phyloP scores from a whole-genome alignment of 2,888 invertebrate species.

The Theretra japonica region DNA sequence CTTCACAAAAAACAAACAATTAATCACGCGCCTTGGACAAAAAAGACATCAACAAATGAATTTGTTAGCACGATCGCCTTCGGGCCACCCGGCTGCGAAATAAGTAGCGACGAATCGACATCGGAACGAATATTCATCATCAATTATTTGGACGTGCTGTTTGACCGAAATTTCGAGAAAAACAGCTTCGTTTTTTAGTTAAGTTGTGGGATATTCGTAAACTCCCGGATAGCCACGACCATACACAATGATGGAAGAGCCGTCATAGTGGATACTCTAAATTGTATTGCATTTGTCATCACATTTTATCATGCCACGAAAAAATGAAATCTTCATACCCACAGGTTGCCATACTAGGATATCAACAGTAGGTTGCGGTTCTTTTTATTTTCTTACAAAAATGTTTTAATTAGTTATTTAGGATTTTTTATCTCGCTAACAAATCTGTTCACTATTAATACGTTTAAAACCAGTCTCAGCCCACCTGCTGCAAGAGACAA shows the following conservation, averaged over 20 bases:
- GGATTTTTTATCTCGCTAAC: neutral
- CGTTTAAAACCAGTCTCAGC: conserved; percentile 51
- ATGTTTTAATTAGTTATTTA: neutral
- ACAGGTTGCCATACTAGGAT: neutral
- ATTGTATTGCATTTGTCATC: no score
- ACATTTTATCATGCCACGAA: no score
- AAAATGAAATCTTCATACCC: neutral
- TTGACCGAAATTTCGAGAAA: neutral
- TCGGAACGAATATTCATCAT: neutral
- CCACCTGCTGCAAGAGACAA: conserved; percentile 59
- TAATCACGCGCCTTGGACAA: neutral
- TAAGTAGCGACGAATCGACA: neutral
- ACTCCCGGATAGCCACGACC: no score
- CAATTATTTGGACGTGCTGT: neutral
- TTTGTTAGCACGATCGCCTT: neutral
- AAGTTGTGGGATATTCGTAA: no score
- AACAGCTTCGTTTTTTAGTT: no score
- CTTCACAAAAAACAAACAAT: conserved; percentile 1
- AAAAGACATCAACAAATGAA: neutral
- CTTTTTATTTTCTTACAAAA: neutral
- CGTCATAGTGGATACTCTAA: no score
- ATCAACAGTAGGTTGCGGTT: neutral
- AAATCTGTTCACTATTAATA: conserved; percentile 40
- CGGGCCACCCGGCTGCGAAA: neutral
- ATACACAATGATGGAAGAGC: no score